Percentiles rank a stretch among this genome's conserved stretches.
Conservation (phyloP, 64 coral and sea anemone species). For the Pocillopora verrucosa region DNA sequence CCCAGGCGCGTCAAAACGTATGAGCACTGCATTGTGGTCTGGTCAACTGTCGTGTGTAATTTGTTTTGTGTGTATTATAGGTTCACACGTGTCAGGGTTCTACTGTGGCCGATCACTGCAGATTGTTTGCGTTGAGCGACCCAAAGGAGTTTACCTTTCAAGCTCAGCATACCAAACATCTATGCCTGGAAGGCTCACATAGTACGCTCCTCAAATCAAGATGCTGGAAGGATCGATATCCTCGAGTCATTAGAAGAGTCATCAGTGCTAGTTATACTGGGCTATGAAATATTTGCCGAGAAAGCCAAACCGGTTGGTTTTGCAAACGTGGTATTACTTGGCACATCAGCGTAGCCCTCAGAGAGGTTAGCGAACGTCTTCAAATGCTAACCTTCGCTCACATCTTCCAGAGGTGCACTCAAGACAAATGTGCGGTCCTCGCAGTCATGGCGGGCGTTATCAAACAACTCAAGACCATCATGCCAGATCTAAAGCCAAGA, state of each 20-base stretch:
- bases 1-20: too few relatives aligned
- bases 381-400: constrained; percentile 27
- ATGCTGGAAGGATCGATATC: background rate
- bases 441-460: constrained; percentile 41
- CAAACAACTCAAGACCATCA: constrained; percentile 46
- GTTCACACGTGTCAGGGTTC: constrained; percentile 10
- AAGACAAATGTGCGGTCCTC: constrained; percentile 16
- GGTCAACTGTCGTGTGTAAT: too few relatives aligned
- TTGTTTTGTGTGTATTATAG: background rate
- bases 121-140: background rate
- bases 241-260: constrained; percentile 1
- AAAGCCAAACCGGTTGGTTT: constrained; percentile 54
- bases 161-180: background rate
- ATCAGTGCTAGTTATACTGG: constrained; percentile 26
- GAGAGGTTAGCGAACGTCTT: background rate
- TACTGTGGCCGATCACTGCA: constrained; percentile 1
- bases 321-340: constrained; percentile 38
- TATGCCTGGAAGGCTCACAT: constrained; percentile 16
- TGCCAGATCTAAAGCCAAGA: constrained; percentile 51
- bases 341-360: constrained; percentile 35
- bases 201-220: constrained; percentile 8
- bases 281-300: constrained; percentile 48
- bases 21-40: too few relatives aligned
- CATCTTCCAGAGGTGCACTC: constrained; percentile 3
- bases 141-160: background rate